Conservation (phyloP, 2,888 invertebrate species). For the Pristionchus exspectatus region DNA sequence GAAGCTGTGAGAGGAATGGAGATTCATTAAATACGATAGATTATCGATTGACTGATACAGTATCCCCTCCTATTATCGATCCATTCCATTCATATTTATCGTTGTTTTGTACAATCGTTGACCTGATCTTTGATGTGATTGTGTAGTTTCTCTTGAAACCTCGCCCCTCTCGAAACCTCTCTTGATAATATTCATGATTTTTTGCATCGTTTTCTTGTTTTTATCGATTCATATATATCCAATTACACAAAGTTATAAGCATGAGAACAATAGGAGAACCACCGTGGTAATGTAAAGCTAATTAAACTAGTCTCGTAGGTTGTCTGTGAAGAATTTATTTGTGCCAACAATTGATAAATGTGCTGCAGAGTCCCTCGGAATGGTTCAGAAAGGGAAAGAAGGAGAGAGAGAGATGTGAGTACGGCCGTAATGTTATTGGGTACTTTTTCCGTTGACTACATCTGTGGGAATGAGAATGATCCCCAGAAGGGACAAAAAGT, state of each 20-base stretch:
- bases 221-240: constrained; percentile 2
- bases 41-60: background rate
- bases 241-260: background rate
- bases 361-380: background rate
- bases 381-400: background rate
- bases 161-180: background rate
- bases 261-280: constrained; percentile 2
- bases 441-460: constrained; percentile 24
- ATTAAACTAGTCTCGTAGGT: constrained; percentile 31
- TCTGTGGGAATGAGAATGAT: constrained; percentile 32
- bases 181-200: background rate
- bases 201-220: background rate
- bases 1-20: constrained; percentile 50
- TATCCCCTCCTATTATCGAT: background rate
- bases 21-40: constrained; percentile 28
- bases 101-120: constrained; percentile 42
- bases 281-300: constrained; percentile 3
- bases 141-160: background rate
- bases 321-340: constrained; percentile 6
- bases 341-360: constrained; percentile 20
- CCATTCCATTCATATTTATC: constrained; percentile 41
- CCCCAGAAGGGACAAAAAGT: constrained; percentile 31
- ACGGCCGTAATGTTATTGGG: constrained; percentile 34
- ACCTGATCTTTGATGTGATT: constrained; percentile 10
- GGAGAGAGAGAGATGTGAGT: background rate